These are phyloP conservation scores for Patella pellucida DNA, from an alignment of 2,888 invertebrate species.

Conservation along the genomic window DNA sequence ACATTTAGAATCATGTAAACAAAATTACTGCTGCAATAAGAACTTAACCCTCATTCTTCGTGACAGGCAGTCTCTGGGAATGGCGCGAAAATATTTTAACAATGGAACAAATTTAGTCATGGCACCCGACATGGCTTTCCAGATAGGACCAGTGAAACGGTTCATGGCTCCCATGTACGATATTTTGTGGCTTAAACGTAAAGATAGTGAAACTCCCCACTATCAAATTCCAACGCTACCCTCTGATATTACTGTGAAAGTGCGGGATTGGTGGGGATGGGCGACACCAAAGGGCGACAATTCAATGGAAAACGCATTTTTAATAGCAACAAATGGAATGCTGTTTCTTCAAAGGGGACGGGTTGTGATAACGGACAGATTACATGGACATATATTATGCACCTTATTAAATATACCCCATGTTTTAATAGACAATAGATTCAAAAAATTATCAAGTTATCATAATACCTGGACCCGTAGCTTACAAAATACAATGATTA, in stretches of 20 bases:
- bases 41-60: conserved; percentile 30
- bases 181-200: conserved; percentile 36
- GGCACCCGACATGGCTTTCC: conserved; percentile 39
- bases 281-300: conserved; percentile 19
- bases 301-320: conserved; percentile 30
- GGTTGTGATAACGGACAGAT: conserved; percentile 39
- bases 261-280: conserved; percentile 34
- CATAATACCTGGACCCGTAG: conserved; percentile 32
- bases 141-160: conserved; percentile 26
- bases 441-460: conserved; percentile 28
- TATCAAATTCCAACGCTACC: conserved; percentile 21
- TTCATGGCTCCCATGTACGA: conserved; percentile 29
- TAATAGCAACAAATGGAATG: conserved; percentile 31
- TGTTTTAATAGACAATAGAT: conserved; percentile 34
- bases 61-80: conserved; percentile 23
- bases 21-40: conserved; percentile 20
- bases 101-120: conserved; percentile 26
- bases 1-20: conserved; percentile 8
- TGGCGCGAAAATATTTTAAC: conserved; percentile 25
- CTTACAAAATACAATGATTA: conserved; percentile 28
- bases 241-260: conserved; percentile 15
- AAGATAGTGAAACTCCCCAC: conserved; percentile 25
- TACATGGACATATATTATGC: conserved; percentile 40
- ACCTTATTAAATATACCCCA: conserved; percentile 33
- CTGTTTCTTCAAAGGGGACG: conserved; percentile 39